A percentile compares a stretch with the other conserved stretches of the same genome.
Evolutionary conservation across 2,797 vertebrate genomes (phyloP).

Genomic region (Salarias fasciatus): DNA sequence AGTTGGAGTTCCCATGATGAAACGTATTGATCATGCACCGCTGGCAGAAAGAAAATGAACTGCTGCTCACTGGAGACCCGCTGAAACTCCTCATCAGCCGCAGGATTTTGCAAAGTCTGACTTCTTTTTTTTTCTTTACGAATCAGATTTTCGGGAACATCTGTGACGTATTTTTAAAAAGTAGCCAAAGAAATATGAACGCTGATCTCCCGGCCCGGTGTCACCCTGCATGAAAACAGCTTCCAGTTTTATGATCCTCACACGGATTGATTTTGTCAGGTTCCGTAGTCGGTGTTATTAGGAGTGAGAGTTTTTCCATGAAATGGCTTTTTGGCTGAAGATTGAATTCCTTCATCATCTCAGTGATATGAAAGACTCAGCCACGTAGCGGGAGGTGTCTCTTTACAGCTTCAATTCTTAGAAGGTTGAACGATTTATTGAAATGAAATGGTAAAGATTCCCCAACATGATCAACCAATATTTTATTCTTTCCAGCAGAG

Average conservation of each 20-base stretch:
- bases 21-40: constrained; percentile 23
- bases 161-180: constrained; percentile 9
- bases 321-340: neutral
- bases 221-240: neutral
- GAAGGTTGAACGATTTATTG: no score
- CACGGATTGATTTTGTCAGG: neutral
- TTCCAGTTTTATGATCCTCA: neutral
- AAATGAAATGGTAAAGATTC: no score
- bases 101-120: neutral
- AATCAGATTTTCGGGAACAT: neutral
- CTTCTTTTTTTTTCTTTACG: constrained; percentile 15
- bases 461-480: no score
- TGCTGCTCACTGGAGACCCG: constrained; percentile 14
- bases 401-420: no score
- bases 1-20: neutral
- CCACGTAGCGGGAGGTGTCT: no score
- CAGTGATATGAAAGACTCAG: neutral
- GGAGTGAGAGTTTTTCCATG: neutral
- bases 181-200: neutral
- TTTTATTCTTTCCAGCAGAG: no score
- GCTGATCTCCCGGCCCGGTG: neutral
- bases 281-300: neutral
- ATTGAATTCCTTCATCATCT: neutral
- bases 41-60: constrained; percentile 28
- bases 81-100: constrained; percentile 2